Conservation (phyloP, 30 jellyfish, hydroid and myxozoan genomes). For the Pseudorhiza aurosa region DNA sequence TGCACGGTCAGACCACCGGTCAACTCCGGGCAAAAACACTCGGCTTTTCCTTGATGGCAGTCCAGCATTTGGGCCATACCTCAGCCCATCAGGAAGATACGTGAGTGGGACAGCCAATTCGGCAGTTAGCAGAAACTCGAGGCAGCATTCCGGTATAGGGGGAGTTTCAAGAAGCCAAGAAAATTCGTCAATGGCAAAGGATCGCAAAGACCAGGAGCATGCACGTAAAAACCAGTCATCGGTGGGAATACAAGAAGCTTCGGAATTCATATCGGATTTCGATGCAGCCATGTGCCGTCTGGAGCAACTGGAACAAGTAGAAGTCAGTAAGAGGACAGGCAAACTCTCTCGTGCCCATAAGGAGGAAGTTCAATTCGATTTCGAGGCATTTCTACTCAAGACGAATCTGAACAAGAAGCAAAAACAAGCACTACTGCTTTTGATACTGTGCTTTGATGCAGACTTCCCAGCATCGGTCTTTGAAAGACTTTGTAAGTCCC, state of each 20-base stretch:
- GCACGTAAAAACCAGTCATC: neutral
- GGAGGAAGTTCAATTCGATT: neutral
- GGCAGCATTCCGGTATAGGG: neutral
- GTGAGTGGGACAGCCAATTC: neutral
- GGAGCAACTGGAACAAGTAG: slow-evolving; percentile 17
- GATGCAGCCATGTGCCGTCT: slow-evolving; percentile 35
- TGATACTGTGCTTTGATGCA: slow-evolving; percentile 58
- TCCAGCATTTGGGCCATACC: neutral
- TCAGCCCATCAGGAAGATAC: neutral
- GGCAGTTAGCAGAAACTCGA: neutral
- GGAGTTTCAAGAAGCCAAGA: neutral
- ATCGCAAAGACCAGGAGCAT: neutral
- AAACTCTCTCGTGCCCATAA: neutral
- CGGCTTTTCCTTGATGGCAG: neutral
- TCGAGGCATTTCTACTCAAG: slow-evolving; percentile 7
- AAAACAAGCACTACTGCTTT: slow-evolving; percentile 50
- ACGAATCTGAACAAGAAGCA: slow-evolving; percentile 26
- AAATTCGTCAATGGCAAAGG: neutral
- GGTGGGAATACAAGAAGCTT: slow-evolving; percentile 36
- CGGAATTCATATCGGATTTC: slow-evolving; percentile 52
- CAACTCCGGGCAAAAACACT: slow-evolving; percentile 22
- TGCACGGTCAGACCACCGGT: slow-evolving; percentile 18
- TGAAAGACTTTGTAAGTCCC: slow-evolving; percentile 38
- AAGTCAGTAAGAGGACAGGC: neutral
- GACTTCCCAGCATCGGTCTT: slow-evolving; percentile 56